These are phyloP conservation scores for Xenopus laevis DNA, from an alignment of 2,113 vertebrate genomes.

Conservation along the genomic window DNA sequence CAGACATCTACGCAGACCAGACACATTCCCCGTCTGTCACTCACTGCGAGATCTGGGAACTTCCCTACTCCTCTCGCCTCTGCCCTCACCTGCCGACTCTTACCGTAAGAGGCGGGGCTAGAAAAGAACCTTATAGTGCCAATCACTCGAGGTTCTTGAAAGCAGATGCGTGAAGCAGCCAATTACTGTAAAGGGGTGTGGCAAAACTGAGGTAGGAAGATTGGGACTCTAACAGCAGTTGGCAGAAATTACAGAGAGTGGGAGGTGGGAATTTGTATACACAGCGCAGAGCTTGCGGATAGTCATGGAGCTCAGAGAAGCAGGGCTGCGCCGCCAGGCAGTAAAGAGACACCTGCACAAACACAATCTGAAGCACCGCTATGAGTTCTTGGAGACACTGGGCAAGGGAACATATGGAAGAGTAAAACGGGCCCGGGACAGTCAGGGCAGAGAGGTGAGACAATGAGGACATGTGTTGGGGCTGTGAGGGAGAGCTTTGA, in stretches of 20 bases:
- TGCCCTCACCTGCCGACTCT: slow-evolving; percentile 6
- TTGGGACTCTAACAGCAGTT: not conserved
- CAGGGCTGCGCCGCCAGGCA: slow-evolving; percentile 63
- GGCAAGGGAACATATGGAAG: slow-evolving; percentile 92
- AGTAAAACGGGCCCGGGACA: slow-evolving; percentile 88
- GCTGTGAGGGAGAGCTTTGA: no score
- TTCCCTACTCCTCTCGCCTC: not conserved
- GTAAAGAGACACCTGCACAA: slow-evolving; percentile 94
- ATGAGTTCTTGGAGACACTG: slow-evolving; percentile 90
- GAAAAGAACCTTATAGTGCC: not conserved
- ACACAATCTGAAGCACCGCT: slow-evolving; percentile 91
- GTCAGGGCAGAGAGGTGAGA: slow-evolving; percentile 84
- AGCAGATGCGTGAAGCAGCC: not conserved
- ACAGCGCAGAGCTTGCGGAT: not conserved
- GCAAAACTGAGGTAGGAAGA: not conserved
- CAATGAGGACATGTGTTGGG: no score
- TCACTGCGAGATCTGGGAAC: not conserved
- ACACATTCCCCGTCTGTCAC: not conserved
- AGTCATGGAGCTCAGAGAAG: slow-evolving; percentile 22
- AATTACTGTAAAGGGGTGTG: slow-evolving; percentile 3
- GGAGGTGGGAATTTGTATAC: no score
- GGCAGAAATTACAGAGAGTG: no score
- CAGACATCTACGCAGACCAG: not conserved
- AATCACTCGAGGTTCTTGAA: not conserved
- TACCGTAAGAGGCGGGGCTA: not conserved